Conservation (phyloP, 2,113 vertebrate genomes). For the Oreochromis niloticus region DNA sequence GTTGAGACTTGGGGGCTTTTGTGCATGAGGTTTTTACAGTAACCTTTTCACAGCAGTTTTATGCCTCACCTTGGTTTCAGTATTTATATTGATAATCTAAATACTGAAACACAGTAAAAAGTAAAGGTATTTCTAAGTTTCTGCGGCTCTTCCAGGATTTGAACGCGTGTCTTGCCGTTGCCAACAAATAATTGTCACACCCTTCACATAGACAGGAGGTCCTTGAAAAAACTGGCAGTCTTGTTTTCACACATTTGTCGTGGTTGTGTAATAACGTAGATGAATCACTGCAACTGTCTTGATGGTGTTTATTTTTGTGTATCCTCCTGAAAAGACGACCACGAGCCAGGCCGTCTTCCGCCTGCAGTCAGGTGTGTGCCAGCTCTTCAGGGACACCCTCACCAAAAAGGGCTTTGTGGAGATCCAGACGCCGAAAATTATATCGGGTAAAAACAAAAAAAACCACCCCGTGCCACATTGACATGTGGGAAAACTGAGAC, state of each 20-base stretch:
- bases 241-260: conserved; percentile 15
- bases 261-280: conserved; percentile 16
- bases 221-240: background rate
- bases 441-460: conserved; percentile 80
- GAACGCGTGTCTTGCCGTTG: background rate
- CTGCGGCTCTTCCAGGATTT: background rate
- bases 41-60: background rate
- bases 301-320: conserved; percentile 2
- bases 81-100: conserved; percentile 2
- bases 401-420: conserved; percentile 92
- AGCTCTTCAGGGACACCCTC: conserved; percentile 93
- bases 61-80: background rate
- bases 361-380: conserved; percentile 90
- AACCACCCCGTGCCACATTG: background rate
- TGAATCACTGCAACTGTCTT: background rate
- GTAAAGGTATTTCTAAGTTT: background rate
- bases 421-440: conserved; percentile 98
- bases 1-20: background rate
- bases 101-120: background rate
- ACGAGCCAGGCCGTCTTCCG: conserved; percentile 93
- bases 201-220: background rate
- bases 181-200: background rate
- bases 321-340: conserved; percentile 78
- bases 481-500: background rate
- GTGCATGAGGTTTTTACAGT: background rate